These are phyloP conservation scores for Eudyptes chrysolophus DNA, from an alignment of 2,113 vertebrate genomes.

Conservation along the genomic window DNA sequence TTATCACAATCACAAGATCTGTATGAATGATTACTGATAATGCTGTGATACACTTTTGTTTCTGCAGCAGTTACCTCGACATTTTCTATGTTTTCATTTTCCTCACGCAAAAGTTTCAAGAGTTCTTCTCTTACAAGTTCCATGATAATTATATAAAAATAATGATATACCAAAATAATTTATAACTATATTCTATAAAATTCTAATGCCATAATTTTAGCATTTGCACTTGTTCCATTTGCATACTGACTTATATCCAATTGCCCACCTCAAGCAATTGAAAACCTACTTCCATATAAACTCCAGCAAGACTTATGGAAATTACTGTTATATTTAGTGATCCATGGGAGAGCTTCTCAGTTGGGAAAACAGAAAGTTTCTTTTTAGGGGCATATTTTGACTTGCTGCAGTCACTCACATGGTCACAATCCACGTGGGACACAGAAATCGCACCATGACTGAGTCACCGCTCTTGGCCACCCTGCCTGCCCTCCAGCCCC, in stretches of 20 bases:
- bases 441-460: rapidly evolving
- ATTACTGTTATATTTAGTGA: neutral
- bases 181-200: neutral
- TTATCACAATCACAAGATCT: neutral
- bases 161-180: neutral
- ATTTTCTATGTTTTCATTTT: neutral
- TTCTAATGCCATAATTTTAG: neutral
- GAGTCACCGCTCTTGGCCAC: neutral
- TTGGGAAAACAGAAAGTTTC: neutral
- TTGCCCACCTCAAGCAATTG: neutral
- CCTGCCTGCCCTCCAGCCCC: neutral
- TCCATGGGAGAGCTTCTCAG: neutral
- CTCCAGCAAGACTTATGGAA: neutral
- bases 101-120: neutral
- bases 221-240: neutral
- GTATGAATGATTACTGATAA: neutral
- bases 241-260: neutral
- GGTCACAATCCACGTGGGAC: rapidly evolving
- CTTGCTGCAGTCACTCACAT: neutral
- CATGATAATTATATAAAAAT: neutral
- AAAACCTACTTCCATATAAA: conserved; percentile 30
- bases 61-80: neutral
- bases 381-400: neutral
- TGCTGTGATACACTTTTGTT: neutral
- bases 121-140: neutral